A percentile compares a stretch with the other conserved stretches of the same genome.
Conservation (phyloP, 2,113 vertebrate species). For the Acanthochromis polyacanthus region DNA sequence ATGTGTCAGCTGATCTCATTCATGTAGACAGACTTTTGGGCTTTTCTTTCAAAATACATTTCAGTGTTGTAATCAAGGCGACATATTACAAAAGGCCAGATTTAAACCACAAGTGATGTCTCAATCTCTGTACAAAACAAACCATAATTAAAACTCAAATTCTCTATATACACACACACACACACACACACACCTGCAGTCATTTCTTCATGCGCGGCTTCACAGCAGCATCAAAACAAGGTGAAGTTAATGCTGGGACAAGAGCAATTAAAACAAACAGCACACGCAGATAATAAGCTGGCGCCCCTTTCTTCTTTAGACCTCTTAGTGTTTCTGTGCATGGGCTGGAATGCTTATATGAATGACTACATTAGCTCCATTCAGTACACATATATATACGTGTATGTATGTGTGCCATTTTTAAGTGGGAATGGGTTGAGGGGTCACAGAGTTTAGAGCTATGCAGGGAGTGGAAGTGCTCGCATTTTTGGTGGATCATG, state of each 20-base stretch:
- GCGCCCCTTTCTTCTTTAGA: slow-evolving; percentile 8
- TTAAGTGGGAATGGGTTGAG: slow-evolving; percentile 28
- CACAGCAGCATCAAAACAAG: slow-evolving; percentile 40
- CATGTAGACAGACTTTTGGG: background rate
- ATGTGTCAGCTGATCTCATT: slow-evolving; percentile 1
- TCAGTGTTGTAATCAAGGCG: background rate
- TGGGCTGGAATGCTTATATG: slow-evolving; percentile 16
- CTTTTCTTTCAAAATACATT: background rate
- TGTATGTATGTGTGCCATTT: slow-evolving; percentile 13
- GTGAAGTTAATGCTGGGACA: slow-evolving; percentile 36
- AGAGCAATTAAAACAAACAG: slow-evolving; percentile 64
- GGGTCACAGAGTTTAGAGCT: slow-evolving; percentile 27
- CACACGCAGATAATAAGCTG: slow-evolving; percentile 41
- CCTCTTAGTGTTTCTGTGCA: slow-evolving; percentile 18
- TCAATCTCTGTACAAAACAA: slow-evolving; percentile 15
- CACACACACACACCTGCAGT: slow-evolving; percentile 5
- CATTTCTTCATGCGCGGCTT: slow-evolving; percentile 28
- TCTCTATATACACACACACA: slow-evolving; percentile 1
- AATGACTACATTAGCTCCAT: slow-evolving; percentile 16
- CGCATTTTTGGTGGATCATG: slow-evolving; percentile 60
- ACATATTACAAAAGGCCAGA: background rate
- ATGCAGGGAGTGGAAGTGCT: background rate
- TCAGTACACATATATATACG: background rate
- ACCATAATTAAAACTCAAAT: slow-evolving; percentile 9
- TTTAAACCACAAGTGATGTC: slow-evolving; percentile 12